Evolutionary conservation across 1,140 invertebrate genomes (phyloP).

Genomic region (Brachionus rubens): DNA sequence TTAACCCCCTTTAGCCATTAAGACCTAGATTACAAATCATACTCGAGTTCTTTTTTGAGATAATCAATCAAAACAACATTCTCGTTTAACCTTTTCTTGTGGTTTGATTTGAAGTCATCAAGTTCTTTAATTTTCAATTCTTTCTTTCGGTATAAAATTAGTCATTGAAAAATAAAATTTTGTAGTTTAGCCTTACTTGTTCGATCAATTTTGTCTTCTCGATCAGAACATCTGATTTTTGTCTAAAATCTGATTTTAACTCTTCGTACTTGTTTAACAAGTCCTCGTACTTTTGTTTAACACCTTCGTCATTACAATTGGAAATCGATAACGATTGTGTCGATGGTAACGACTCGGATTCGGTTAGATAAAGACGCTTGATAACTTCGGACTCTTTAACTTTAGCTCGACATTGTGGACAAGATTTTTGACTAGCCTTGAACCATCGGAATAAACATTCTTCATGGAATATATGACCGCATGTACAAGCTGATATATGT

Average conservation of each 20-base stretch:
- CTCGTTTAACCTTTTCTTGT: slow-evolving; percentile 41
- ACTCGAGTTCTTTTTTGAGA: slow-evolving; percentile 44
- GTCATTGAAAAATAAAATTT: not conserved
- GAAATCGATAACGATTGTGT: not conserved
- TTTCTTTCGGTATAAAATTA: not conserved
- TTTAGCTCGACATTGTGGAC: slow-evolving; percentile 32
- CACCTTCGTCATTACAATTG: not conserved
- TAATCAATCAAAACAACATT: slow-evolving; percentile 33
- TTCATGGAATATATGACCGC: slow-evolving; percentile 86
- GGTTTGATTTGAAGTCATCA: slow-evolving; percentile 25
- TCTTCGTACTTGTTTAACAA: slow-evolving; percentile 19
- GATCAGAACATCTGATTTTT: not conserved
- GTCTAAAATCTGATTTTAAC: slow-evolving; percentile 1
- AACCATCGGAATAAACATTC: slow-evolving; percentile 91
- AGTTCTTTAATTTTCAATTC: slow-evolving; percentile 1
- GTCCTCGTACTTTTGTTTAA: slow-evolving; percentile 22
- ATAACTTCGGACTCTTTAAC: slow-evolving; percentile 38
- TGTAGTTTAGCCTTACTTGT: not conserved
- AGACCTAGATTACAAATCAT: too few relatives aligned
- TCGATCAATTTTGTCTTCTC: slow-evolving; percentile 22
- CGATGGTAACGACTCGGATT: not conserved
- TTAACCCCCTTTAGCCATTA: not conserved
- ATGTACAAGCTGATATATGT: slow-evolving; percentile 62
- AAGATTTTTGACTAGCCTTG: slow-evolving; percentile 37
- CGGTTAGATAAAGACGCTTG: slow-evolving; percentile 33